Conservation (phyloP, 2,888 invertebrate species). For the Antitype chi region DNA sequence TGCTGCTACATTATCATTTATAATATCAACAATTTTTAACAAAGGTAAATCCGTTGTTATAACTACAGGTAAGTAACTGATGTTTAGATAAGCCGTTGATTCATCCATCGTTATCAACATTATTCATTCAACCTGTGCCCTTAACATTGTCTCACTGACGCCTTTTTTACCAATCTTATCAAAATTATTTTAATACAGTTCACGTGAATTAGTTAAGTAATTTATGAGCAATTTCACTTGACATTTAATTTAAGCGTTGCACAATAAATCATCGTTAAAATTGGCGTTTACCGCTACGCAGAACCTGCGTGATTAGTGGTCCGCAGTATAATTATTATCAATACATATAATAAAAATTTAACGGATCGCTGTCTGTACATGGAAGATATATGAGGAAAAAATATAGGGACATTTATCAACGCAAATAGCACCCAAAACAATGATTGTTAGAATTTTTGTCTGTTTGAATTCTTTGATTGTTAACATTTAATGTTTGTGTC, state of each 20-base stretch:
- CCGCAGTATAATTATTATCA: constrained; percentile 29
- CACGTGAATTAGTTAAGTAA: constrained; percentile 9
- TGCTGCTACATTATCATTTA: not conserved
- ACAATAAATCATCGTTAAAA: constrained; percentile 41
- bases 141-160: constrained; percentile 4
- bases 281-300: constrained; percentile 19
- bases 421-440: no score
- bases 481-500: no score
- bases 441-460: no score
- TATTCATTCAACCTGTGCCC: not conserved
- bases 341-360: no score
- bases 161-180: constrained; percentile 26
- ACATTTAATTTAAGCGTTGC: constrained; percentile 22
- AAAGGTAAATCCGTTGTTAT: not conserved
- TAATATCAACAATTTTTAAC: no score
- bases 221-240: constrained; percentile 5
- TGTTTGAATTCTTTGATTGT: no score
- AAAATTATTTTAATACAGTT: constrained; percentile 7
- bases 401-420: no score
- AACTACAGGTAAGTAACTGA: not conserved
- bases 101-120: constrained; percentile 27
- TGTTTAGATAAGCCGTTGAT: constrained; percentile 14
- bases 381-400: no score
- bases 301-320: constrained; percentile 26
- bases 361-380: no score